Evolutionary conservation across 2,113 vertebrate genomes (phyloP), one percentile per base, ranked within the genome.

Genomic region (Tetraodon nigroviridis): DNA sequence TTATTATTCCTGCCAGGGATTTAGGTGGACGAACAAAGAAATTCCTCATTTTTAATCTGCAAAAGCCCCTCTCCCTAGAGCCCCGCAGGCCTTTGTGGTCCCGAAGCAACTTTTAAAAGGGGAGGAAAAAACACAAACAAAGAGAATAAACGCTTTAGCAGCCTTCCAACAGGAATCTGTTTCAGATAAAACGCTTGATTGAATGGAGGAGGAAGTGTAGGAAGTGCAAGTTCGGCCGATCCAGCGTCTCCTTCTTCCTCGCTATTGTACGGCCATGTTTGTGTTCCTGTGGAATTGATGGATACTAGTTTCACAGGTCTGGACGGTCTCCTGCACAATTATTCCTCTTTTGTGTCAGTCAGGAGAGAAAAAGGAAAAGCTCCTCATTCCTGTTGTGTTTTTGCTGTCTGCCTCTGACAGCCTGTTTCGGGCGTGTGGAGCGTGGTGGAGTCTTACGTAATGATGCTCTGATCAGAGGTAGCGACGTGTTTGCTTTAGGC

Each of bases 191-290:
- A 78, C 59, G 56, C 61, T 79, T 84, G 79, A 88, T 71, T 87
- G 88, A 90, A 90, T 89, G 71, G 73, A 78, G 76, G 84, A 81
- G 88, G 88, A 90, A 89, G 87, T 76, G 61, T 56, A 73, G 88
- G 87, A 89, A 90, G 86, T 84, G 75, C 72, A 76, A 74, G 73
- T 88, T 83, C 81, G 69, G 69, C 77, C 69, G 68, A 74, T 78
- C 71, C 73, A 72, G 65, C 44, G 14, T 71, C 62, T 72, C 58
- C 69, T 51, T 51, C 16, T 65, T 75, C 63, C 57, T 67, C 14
- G 40, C 80, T 55, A 65, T 79, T 82, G 75, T 76, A 57, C 44
- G 81, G 75, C 51, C 77, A 78, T 87, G 86, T 87, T 82, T 83
- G 73, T 78, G 65, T 84, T 87, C 79, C 77, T 68, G 55, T 60